Base-by-base conservation (phyloP, 2,113 vertebrate species). In the Lepisosteus oculatus region DNA sequence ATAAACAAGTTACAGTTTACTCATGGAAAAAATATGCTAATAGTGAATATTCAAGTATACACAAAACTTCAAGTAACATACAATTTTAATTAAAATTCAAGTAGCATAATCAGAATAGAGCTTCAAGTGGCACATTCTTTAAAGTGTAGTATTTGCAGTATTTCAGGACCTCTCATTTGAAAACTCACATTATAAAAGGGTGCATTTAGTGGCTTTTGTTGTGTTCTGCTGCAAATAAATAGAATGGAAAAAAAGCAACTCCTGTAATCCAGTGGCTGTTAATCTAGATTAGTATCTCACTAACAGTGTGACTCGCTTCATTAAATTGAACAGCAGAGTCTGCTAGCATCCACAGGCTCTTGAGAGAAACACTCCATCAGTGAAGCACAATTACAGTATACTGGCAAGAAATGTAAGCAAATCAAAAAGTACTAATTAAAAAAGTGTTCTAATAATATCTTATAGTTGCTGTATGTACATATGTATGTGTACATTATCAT, bases 81-180 rank as follows among this genome's bases (percentile, higher is more conserved):
- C 54, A 70, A 44, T 65, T 69, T 65, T 65, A 85, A 77, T 78
- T 59, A 70, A 87, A 86, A 76, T 86, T 89, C 81, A 90, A 89
- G 84, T 81, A 77, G 82, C 77, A 75, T 85, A 80, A 71, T 70
- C 17, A 73, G 5, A 81, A 70, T 70, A 74, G 71, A 81, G 79
- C 70, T 45, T 67, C 68, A 6, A 77, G 78, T 79, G 81, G 75
- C 78, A 85, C 84, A 83, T 85, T 85, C 81, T 76, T 79, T 47
- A 65, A 82, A 74, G 76, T 79, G 77, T 65, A 42, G 44, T 3
- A 80, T 77, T 80, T 80, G 77, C 59, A 42, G 44, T 3, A 80
- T 77, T 80, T 80, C 68, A 76, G 78, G 76, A 68, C 76, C n/a
- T 81, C 76, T 61, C 78, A 51, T 74, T 74, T 67, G 70, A 15